These are phyloP conservation scores for Limnephilus rhombicus DNA, from an alignment of 2,888 invertebrate genomes.

Conservation along the genomic window DNA sequence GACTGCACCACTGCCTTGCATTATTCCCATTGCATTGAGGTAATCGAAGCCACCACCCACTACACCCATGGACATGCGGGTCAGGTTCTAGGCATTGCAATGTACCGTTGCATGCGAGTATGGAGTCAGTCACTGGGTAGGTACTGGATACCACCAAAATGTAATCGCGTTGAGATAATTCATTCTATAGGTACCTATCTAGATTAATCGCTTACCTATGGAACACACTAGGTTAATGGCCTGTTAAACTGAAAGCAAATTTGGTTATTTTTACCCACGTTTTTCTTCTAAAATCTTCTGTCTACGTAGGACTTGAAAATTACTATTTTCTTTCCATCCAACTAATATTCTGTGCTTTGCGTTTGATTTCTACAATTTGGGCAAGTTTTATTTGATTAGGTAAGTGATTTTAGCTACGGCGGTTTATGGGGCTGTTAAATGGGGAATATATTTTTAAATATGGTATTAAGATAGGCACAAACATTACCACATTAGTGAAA, in stretches of 20 bases:
- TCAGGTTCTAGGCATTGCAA: not conserved
- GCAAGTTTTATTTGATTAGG: too few relatives aligned
- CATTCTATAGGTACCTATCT: not conserved
- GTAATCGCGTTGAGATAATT: not conserved
- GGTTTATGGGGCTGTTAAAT: too few relatives aligned
- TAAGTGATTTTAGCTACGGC: too few relatives aligned
- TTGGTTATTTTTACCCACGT: not conserved
- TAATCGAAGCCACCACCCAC: not conserved
- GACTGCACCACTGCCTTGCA: slow-evolving; percentile 1
- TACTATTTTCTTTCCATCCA: too few relatives aligned
- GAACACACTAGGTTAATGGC: not conserved
- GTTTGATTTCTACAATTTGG: too few relatives aligned
- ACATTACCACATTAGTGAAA: too few relatives aligned
- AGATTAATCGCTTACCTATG: not conserved
- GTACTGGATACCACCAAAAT: not conserved
- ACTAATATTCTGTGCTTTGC: too few relatives aligned
- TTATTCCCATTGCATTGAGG: slow-evolving; percentile 2
- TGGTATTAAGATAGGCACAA: too few relatives aligned
- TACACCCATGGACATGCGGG: not conserved
- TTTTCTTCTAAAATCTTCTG: not conserved
- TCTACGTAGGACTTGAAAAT: not conserved
- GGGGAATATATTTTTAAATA: too few relatives aligned
- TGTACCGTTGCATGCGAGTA: not conserved
- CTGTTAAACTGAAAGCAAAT: not conserved
- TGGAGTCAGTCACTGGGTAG: too few relatives aligned